Conservation (phyloP, 2,113 vertebrate genomes). For the Solenodon paradoxus region DNA sequence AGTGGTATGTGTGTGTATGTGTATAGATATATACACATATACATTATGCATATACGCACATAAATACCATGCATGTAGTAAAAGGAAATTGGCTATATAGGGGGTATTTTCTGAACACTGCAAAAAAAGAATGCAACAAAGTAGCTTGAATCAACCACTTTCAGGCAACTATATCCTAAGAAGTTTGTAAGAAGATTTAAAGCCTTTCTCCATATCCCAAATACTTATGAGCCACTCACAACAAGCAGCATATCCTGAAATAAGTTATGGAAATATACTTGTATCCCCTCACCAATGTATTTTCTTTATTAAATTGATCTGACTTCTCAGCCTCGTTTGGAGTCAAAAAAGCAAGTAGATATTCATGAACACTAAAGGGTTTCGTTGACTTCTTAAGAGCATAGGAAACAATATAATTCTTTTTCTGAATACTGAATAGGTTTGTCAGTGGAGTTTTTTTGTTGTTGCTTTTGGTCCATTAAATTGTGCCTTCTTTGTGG, state of each 20-base stretch:
- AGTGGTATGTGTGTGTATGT: constrained; percentile 60
- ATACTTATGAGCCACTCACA: constrained; percentile 74
- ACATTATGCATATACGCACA: background rate
- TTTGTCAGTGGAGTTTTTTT: constrained; percentile 55
- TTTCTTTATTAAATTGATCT: constrained; percentile 75
- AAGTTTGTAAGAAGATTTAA: constrained; percentile 73
- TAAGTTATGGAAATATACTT: constrained; percentile 75
- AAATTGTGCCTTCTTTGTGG: constrained; percentile 69
- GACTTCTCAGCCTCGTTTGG: constrained; percentile 72
- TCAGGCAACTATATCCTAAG: constrained; percentile 45
- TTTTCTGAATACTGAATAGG: constrained; percentile 58
- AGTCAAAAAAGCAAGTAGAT: constrained; percentile 56
- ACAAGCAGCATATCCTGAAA: constrained; percentile 75
- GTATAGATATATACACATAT: background rate
- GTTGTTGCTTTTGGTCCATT: constrained; percentile 54
- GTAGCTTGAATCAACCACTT: constrained; percentile 74
- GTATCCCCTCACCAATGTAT: constrained; percentile 74
- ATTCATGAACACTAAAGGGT: constrained; percentile 62
- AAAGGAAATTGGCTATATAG: constrained; percentile 77
- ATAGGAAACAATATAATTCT: constrained; percentile 64
- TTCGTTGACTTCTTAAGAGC: constrained; percentile 61
- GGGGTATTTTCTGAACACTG: constrained; percentile 64
- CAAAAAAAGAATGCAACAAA: constrained; percentile 73
- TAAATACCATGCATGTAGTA: constrained; percentile 69
- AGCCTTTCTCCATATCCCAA: constrained; percentile 71